A percentile compares a stretch with the other conserved stretches of the same genome.
phyloP scores from a whole-genome alignment of 2,888 invertebrate genomes.

The Oasisia sp. region DNA sequence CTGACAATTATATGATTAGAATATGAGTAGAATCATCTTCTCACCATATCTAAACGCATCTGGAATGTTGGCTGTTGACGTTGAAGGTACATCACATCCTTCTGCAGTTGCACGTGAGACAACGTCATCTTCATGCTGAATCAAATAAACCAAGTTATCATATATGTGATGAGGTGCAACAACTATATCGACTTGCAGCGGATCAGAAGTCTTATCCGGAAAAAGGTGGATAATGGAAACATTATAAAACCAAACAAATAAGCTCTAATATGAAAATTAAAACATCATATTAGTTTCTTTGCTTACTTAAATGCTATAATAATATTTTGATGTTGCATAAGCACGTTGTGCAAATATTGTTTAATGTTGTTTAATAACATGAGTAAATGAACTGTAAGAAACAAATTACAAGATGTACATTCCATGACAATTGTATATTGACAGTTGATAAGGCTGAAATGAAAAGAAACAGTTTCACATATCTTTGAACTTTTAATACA shows the following conservation, averaged over 20 bases:
- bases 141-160: background rate
- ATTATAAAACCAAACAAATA: background rate
- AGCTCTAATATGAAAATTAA: background rate
- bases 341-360: no score
- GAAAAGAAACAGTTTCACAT: background rate
- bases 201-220: background rate
- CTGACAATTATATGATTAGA: no score
- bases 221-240: background rate
- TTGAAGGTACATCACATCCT: background rate
- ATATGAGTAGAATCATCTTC: background rate
- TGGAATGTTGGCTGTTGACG: background rate
- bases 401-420: background rate
- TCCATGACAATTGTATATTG: background rate
- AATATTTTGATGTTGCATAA: no score
- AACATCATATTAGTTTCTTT: background rate
- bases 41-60: background rate
- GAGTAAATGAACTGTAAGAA: background rate
- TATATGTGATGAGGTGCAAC: background rate
- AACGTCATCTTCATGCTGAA: background rate
- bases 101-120: background rate
- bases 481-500: background rate
- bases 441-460: background rate
- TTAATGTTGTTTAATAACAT: no score
- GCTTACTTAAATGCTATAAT: no score
- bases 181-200: background rate